A percentile compares a stretch with the other conserved stretches of the same genome.
Evolutionary conservation across 2,113 vertebrate species (phyloP).

Genomic region (Nothoprocta pentlandii): DNA sequence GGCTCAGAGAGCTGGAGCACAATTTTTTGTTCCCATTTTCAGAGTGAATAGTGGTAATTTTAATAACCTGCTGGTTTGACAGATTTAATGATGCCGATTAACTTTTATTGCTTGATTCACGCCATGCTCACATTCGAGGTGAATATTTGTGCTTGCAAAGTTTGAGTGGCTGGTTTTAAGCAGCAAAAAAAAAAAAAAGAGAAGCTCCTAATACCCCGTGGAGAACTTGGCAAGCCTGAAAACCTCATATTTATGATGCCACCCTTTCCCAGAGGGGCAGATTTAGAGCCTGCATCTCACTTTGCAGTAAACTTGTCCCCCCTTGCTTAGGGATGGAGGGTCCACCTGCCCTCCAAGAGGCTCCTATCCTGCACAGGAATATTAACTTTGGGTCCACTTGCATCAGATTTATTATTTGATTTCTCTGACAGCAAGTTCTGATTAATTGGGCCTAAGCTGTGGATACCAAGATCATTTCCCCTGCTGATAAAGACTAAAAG

Average conservation of each 20-base stretch:
- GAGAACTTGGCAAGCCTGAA: not conserved
- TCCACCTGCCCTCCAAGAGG: not conserved
- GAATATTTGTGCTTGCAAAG: constrained; percentile 17
- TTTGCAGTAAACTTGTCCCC: not conserved
- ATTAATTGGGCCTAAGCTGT: not conserved
- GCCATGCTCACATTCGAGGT: not conserved
- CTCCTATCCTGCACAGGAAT: not conserved
- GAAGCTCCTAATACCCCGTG: not conserved
- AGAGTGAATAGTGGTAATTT: constrained; percentile 55
- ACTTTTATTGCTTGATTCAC: constrained; percentile 51
- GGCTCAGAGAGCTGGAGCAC: constrained; percentile 25
- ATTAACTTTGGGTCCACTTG: not conserved
- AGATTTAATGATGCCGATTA: constrained; percentile 63
- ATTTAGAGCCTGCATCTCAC: rapidly evolving
- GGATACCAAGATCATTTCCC: rapidly evolving
- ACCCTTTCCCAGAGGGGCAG: not conserved
- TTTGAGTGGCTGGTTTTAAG: constrained; percentile 33
- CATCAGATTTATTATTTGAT: rapidly evolving
- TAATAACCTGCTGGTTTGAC: constrained; percentile 70
- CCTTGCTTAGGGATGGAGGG: rapidly evolving
- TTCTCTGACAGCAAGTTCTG: not conserved
- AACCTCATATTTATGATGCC: not conserved
- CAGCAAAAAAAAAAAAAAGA: not conserved
- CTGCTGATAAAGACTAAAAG: not conserved
- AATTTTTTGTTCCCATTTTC: constrained; percentile 72